Evolutionary conservation across 2,888 invertebrate genomes (phyloP), one percentile per base, ranked within the genome.

Genomic region (Dysmachus trigonus): DNA sequence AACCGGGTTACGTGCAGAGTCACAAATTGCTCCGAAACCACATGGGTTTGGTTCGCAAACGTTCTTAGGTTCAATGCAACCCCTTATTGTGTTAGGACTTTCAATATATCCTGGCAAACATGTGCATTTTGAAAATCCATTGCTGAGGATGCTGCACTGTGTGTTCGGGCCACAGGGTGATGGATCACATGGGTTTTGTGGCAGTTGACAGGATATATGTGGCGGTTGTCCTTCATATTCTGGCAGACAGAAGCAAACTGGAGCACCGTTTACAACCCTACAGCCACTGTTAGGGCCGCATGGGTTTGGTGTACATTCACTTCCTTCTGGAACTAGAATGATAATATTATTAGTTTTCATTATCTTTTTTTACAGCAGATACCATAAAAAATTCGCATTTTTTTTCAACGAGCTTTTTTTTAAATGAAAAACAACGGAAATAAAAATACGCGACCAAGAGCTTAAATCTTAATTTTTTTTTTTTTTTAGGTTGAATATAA

Each of bases 151-250:
- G 0, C 95, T 93, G 89, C 98, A 97, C 91, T 96, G 96, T 1
- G 97, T 97, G 89, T 97, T 97, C 8, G 96, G 96, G 15, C 97
- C 97, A 90, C 97, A 98, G 0, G 97, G 96, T 15, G 97, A 96
- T 38, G 96, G 95, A 89, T 96, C 95, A 90, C 97, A 97, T 5
- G 97, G 97, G 90, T 96, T 95, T 87, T 93, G 93, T 27, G 96
- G 96, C 87, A 96, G 90, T 88, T 94, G 93, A 89, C 97, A 97
- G 1, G 94, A 94, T 81, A 94, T 93, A 79, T 93, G 91, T 31
- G 97, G 97, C 83, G 97, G 97, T 90, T 95, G 95, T 87, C 97
- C 97, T 92, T 97, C 97, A 90, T 94, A 97, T 91, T 97, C 97
- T 8, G 97, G 96, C 88, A 97, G 92, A 91, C 97, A 98, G 94